Conservation (phyloP, 1,140 invertebrate species). For the Zaprionus capensis region DNA sequence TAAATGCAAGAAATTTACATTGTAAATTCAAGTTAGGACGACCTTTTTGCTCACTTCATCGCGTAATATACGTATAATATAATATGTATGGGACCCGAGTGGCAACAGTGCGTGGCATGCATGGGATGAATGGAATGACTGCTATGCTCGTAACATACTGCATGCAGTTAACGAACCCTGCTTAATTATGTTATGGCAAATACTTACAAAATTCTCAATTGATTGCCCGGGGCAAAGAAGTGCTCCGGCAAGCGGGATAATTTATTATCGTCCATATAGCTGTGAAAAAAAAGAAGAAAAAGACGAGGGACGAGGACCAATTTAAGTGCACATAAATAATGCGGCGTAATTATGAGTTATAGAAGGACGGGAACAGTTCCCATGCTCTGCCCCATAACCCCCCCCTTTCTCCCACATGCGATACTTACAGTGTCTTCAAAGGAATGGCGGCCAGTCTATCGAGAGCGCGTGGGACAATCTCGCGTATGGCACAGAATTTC, state of each 20-base stretch:
- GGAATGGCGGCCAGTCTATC: slow-evolving; percentile 66
- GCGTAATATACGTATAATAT: too few relatives aligned
- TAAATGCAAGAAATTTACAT: not conserved
- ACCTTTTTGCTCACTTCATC: not conserved
- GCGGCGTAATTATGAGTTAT: slow-evolving; percentile 75
- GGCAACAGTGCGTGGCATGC: too few relatives aligned
- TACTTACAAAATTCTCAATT: slow-evolving; percentile 84
- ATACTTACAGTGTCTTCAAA: slow-evolving; percentile 76
- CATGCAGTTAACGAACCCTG: slow-evolving; percentile 7
- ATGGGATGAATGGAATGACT: too few relatives aligned
- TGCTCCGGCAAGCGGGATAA: slow-evolving; percentile 69
- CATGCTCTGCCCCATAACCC: not conserved
- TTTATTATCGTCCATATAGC: slow-evolving; percentile 84
- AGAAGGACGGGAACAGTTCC: not conserved
- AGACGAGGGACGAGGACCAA: slow-evolving; percentile 10
- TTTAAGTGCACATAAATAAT: slow-evolving; percentile 80
- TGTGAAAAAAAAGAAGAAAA: slow-evolving; percentile 42
- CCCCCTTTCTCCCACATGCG: too few relatives aligned
- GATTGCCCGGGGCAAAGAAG: slow-evolving; percentile 79
- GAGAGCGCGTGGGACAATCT: slow-evolving; percentile 68
- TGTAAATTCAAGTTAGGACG: not conserved
- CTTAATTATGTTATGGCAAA: slow-evolving; percentile 29
- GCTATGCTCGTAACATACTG: not conserved
- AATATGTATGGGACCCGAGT: too few relatives aligned
- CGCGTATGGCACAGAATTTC: slow-evolving; percentile 75